Base-by-base conservation (phyloP, 2,888 invertebrate genomes). In the Acanthosepion lycidas region DNA sequence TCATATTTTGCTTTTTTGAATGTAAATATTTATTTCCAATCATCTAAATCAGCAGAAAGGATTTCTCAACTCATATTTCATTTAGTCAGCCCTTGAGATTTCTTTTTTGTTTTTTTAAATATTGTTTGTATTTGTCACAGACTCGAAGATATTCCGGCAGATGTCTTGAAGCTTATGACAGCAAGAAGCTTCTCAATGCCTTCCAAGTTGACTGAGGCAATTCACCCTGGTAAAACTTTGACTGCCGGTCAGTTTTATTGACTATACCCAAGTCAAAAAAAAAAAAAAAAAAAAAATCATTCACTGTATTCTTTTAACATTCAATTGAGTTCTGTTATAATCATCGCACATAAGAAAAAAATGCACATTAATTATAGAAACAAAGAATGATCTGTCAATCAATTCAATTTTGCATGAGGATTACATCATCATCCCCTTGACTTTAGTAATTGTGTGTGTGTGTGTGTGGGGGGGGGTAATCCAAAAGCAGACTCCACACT, bases 51-150 rank as follows among this genome's bases (percentile, higher is more conserved):
- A 18, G 3, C 20, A 18, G 18, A 55, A 20, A 15, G 20, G 18
- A 55, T 42, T 55, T 55, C 20, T 55, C 55, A 18, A 18, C 20
- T 55, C 4, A 64, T 64, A 8, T 64, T 26, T 59, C 12, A 2
- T 59, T 59, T 59, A 59, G 20, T 26, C 4, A 26, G 64, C 20
- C 26, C 8, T 64, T 6, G 5, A 64, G 23, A 8, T 55, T n/a
- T 23, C 6, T 8, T 64, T 26, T 78, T n/a, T 78, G 6, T 78
- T 78, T 78, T 64, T 6, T 78, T 78, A 78, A n/a, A 78, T 78
- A n/a, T 78, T 78, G n/a, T 78, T 78, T 78, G n/a, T 78, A 78
- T 78, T 78, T 78, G 78, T 78, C 78, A 78, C 78, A 78, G 78
- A n/a, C 78, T 78, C 1, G 78, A 78, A 78, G 78, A 78, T n/a